Evolutionary conservation across 2,113 vertebrate genomes (phyloP).

Genomic region (Engraulis encrasicolus): DNA sequence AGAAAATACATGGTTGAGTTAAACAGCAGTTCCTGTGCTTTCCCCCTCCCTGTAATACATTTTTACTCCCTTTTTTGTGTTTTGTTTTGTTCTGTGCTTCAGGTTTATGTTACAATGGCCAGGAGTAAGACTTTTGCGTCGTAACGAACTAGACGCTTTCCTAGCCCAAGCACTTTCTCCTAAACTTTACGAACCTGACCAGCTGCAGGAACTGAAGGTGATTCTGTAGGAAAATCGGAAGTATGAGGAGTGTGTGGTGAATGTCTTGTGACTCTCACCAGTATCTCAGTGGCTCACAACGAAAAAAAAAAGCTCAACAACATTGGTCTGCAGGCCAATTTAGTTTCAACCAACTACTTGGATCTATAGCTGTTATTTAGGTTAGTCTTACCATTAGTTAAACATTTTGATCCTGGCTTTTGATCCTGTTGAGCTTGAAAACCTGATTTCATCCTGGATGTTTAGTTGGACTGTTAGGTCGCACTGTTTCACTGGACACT

Average conservation of each 20-base stretch:
- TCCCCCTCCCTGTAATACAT: slow-evolving; percentile 28
- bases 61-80: slow-evolving; percentile 62
- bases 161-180: slow-evolving; percentile 94
- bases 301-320: background rate
- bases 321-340: background rate
- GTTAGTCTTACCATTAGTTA: background rate
- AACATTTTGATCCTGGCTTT: background rate
- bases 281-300: background rate
- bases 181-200: slow-evolving; percentile 96
- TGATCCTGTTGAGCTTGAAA: background rate
- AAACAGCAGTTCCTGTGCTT: slow-evolving; percentile 44
- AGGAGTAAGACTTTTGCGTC: slow-evolving; percentile 91
- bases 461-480: background rate
- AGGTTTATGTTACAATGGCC: slow-evolving; percentile 99
- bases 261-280: slow-evolving; percentile 16
- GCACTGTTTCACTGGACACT: slow-evolving; percentile 57
- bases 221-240: slow-evolving; percentile 60
- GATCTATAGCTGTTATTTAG: background rate
- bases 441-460: background rate
- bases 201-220: slow-evolving; percentile 98
- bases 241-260: slow-evolving; percentile 62
- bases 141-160: slow-evolving; percentile 96
- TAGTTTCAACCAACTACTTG: background rate
- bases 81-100: slow-evolving; percentile 69
- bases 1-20: background rate